Percentiles rank a stretch among this genome's conserved stretches.
Evolutionary conservation across 2,797 vertebrate genomes (phyloP).

Genomic region (Ptychobarbus kaznakovi): DNA sequence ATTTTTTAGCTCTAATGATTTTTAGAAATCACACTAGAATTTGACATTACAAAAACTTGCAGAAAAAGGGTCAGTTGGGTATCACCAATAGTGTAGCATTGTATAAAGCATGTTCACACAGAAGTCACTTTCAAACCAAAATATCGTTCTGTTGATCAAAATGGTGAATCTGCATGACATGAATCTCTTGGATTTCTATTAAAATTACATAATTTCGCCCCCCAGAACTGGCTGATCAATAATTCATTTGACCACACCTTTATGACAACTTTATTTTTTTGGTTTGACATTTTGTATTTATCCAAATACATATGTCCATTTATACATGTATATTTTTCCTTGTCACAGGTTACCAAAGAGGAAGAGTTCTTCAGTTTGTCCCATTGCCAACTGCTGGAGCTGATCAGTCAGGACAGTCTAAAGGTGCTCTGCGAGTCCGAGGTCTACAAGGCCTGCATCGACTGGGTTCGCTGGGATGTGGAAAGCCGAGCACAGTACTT

Average conservation of each 20-base stretch:
- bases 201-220: neutral
- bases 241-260: neutral
- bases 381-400: constrained; percentile 85
- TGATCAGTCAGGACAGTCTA: constrained; percentile 85
- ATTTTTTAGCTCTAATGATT: neutral
- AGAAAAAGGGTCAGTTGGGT: too few species aligned
- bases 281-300: neutral
- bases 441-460: constrained; percentile 86
- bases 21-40: neutral
- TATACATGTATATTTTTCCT: neutral
- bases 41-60: neutral
- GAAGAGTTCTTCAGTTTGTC: constrained; percentile 85
- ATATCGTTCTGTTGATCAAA: too few species aligned
- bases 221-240: neutral
- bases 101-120: neutral
- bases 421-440: constrained; percentile 87
- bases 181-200: neutral
- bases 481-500: constrained; percentile 83
- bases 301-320: neutral
- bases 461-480: constrained; percentile 84
- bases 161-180: too few species aligned
- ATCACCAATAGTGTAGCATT: neutral
- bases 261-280: neutral
- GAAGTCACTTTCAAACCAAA: neutral
- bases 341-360: constrained; percentile 82